A percentile compares a stretch with the other conserved stretches of the same genome.
These are phyloP conservation scores for Wiebesia pumilae DNA, from an alignment of 1,140 invertebrate species.

Conservation along the genomic window DNA sequence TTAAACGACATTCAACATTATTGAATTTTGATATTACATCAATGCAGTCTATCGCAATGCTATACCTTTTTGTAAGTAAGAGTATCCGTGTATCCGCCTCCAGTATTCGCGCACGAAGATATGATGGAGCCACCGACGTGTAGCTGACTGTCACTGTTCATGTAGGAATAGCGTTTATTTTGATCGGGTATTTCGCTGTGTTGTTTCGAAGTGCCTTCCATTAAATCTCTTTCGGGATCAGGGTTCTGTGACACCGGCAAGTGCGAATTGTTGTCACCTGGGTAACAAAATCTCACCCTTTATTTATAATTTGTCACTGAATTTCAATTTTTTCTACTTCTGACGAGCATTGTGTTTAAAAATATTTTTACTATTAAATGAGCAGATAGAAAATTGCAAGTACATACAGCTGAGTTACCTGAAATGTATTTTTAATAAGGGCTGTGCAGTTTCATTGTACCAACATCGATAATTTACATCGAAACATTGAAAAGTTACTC, in stretches of 20 bases:
- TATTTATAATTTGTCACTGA: no score
- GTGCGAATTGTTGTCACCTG: conserved; percentile 70
- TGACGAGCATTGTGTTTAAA: no score
- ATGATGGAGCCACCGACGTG: conserved; percentile 69
- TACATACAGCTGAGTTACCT: no score
- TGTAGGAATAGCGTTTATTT: conserved; percentile 71
- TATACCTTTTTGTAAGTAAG: conserved; percentile 72
- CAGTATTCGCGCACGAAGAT: conserved; percentile 72
- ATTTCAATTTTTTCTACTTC: no score
- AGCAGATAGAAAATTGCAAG: no score
- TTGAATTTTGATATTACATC: not conserved
- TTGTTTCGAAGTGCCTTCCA: conserved; percentile 69
- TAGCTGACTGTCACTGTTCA: conserved; percentile 70
- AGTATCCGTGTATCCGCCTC: conserved; percentile 70
- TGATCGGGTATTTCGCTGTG: conserved; percentile 70
- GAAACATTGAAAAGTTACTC: no score
- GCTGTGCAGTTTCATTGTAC: no score
- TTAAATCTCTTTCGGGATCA: conserved; percentile 70
- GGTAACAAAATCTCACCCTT: not conserved
- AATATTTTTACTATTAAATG: no score
- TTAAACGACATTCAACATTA: not conserved
- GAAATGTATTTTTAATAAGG: no score
- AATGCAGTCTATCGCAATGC: not conserved
- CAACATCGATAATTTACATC: no score
- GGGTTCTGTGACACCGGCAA: conserved; percentile 70